These are phyloP conservation scores for Ommatoiulus sabulosus DNA, from an alignment of 2,888 invertebrate genomes.

Conservation along the genomic window DNA sequence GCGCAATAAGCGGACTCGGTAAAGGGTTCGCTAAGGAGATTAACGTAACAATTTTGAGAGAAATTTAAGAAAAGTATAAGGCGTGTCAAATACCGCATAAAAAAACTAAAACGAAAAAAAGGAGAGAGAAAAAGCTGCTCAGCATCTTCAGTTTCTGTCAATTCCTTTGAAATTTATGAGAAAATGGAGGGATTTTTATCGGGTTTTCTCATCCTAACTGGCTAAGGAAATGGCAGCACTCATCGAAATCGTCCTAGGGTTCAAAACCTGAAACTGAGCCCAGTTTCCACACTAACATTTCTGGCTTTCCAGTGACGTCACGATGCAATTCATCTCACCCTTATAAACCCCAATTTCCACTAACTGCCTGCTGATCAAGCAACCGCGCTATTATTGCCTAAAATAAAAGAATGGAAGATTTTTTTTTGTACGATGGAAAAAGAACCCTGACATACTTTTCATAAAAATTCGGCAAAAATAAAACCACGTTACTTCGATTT, in stretches of 20 bases:
- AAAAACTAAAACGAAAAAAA: not conserved
- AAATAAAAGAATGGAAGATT: not conserved
- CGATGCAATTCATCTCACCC: not conserved
- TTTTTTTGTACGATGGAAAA: not conserved
- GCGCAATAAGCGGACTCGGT: not conserved
- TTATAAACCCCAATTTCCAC: conserved; percentile 25
- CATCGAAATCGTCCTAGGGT: conserved; percentile 24
- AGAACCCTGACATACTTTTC: not conserved
- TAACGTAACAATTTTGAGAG: not conserved
- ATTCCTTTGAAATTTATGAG: not conserved
- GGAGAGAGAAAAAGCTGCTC: not conserved
- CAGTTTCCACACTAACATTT: not conserved
- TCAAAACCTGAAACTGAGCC: not conserved
- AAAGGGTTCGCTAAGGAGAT: not conserved
- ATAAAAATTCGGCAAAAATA: not conserved
- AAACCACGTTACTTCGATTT: too few species aligned
- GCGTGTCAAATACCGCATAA: not conserved
- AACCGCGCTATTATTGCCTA: not conserved
- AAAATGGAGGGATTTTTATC: not conserved
- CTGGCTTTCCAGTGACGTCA: conserved; percentile 12
- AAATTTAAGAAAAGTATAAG: not conserved
- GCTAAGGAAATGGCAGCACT: not conserved
- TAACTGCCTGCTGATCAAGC: conserved; percentile 14
- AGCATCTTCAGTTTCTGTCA: conserved; percentile 26
- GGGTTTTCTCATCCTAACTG: not conserved